Evolutionary conservation across 2,797 vertebrate genomes (phyloP), one percentile per base, ranked within the genome.

Genomic region (Parauchenoglanis ngamensis): DNA sequence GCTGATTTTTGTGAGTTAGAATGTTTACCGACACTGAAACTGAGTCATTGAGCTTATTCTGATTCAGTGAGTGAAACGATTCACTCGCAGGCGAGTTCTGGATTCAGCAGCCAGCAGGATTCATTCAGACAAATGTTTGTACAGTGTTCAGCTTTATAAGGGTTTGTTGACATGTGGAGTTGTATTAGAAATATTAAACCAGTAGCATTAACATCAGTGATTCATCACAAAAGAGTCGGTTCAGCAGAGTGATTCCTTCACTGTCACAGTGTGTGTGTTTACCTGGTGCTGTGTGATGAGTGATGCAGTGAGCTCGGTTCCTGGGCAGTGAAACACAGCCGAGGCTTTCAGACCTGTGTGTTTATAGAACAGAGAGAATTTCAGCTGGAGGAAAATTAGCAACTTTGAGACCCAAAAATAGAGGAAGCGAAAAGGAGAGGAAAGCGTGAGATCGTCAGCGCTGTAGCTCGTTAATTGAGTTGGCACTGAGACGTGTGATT

Each of bases 401-500:
- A 4, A 80, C 17, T 80, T 25, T 80, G 23, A 40, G 79, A 46
- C 40, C 59, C 79, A 81, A 4, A 19, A 81, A 81, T 82, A 67
- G 61, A 65, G 80, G 44, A 31, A 52, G 23, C 5, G 25, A 31
- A 31, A 31, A 31, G 31, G 31, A 31, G 78, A 61, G 35, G 1
- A n/a, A 28, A n/a, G 57, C 8, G 59, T 67, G 61, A 82, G 28
- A 82, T 31, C 79, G 17, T 21, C 7, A 5, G 59, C 25, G 7
- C 80, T 67, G 79, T 65, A 65, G 7, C 15, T 0, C 67, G n/a
- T 28, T 82, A 52, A 82, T 31, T 67, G 80, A 52, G 80, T 82
- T 82, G 80, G 61, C 80, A 65, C 59, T 12, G 44, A 82, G 61
- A 67, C 3, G 80, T 67, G 80, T 67, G 80, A 82, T 82, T 82